Conservation (phyloP, 2,113 vertebrate genomes). For the Catharus fuscescens region DNA sequence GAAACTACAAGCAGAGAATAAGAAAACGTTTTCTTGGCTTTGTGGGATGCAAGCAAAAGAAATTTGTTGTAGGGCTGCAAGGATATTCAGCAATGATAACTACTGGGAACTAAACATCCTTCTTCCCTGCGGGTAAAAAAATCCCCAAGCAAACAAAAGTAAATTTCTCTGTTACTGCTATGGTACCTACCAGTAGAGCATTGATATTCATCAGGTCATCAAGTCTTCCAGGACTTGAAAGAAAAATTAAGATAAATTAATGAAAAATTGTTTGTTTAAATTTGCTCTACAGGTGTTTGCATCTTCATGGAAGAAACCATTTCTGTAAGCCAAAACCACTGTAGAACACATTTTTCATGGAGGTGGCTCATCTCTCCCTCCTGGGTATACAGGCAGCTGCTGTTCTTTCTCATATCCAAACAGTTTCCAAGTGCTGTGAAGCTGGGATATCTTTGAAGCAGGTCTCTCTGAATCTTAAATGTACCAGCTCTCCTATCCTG, state of each 20-base stretch:
- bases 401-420: not conserved
- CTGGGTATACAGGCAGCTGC: not conserved
- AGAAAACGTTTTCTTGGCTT: not conserved
- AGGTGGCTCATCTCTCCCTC: not conserved
- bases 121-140: not conserved
- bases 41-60: not conserved
- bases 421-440: not conserved
- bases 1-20: not conserved
- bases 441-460: not conserved
- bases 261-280: not conserved
- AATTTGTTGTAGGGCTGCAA: not conserved
- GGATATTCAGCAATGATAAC: not conserved
- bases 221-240: not conserved
- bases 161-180: not conserved
- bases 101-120: not conserved
- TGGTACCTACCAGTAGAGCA: not conserved
- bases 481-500: not conserved
- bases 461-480: not conserved
- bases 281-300: not conserved
- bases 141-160: rapidly evolving
- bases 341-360: not conserved
- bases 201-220: not conserved
- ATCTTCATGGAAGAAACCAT: not conserved
- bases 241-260: not conserved
- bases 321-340: not conserved